These are phyloP conservation scores for Mimumesa dahlbomi DNA, from an alignment of 2,888 invertebrate genomes.

Conservation along the genomic window DNA sequence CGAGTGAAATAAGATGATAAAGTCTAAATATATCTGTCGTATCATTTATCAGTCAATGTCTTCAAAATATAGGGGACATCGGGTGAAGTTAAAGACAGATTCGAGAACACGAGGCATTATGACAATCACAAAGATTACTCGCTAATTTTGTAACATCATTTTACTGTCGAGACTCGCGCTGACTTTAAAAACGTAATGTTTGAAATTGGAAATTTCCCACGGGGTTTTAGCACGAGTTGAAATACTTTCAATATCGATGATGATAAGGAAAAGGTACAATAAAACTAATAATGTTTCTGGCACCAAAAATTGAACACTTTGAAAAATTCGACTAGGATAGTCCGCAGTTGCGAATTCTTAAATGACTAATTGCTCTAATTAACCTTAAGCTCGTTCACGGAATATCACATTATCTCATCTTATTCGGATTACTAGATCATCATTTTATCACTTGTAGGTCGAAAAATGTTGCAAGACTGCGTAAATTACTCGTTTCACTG, in stretches of 20 bases:
- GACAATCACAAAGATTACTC: background rate
- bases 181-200: no score
- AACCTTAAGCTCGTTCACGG: constrained; percentile 28
- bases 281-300: no score
- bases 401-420: constrained; percentile 28
- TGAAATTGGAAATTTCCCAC: no score
- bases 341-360: constrained; percentile 37
- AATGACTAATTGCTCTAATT: constrained; percentile 50
- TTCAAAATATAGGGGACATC: background rate
- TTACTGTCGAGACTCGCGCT: no score
- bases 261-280: no score
- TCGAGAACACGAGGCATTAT: background rate
- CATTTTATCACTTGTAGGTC: background rate
- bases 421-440: constrained; percentile 29
- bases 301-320: background rate
- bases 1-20: background rate
- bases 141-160: no score
- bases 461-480: no score
- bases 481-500: no score
- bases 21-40: background rate
- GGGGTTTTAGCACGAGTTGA: no score
- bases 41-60: background rate
- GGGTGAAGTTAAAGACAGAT: background rate
- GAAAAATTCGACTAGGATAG: background rate
- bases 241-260: no score